Percentiles rank a stretch among this genome's conserved stretches.
Conservation (phyloP, 2,797 vertebrate species). For the Peromyscus aztecus region DNA sequence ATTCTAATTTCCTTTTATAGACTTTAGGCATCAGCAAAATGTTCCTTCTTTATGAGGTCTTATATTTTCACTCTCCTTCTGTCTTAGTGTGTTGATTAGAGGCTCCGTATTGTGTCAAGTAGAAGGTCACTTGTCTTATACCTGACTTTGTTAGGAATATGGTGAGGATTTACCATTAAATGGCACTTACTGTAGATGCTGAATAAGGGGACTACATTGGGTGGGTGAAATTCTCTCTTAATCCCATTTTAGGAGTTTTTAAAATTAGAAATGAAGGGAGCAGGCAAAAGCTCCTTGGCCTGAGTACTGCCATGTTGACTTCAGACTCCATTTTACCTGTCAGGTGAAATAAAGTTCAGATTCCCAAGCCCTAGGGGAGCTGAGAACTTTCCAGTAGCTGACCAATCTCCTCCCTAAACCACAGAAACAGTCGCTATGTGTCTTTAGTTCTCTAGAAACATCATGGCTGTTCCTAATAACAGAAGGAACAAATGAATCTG, state of each 20-base stretch:
- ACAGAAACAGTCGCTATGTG: not conserved
- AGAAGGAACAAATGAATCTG: not conserved
- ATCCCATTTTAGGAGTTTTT: not conserved
- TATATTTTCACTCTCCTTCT: not conserved
- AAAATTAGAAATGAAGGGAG: not conserved
- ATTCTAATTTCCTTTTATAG: not conserved
- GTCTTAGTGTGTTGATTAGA: not conserved
- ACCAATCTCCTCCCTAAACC: not conserved
- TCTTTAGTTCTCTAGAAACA: not conserved
- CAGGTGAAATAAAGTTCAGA: not conserved
- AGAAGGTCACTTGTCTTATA: not conserved
- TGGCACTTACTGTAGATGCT: not conserved
- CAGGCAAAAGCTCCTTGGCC: not conserved
- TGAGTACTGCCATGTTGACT: not conserved
- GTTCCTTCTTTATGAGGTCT: not conserved
- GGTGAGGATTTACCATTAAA: conserved; percentile 2
- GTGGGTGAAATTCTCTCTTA: not conserved
- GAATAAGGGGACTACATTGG: not conserved
- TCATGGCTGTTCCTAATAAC: not conserved
- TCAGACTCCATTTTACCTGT: not conserved
- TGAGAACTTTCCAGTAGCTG: not conserved
- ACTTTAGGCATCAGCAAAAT: not conserved
- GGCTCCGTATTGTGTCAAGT: not conserved
- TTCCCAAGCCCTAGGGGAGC: not conserved
- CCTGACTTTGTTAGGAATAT: not conserved